Evolutionary conservation across 2,113 vertebrate species (phyloP), one percentile per base, ranked within the genome.

Genomic region (Lethenteron camtschaticum): DNA sequence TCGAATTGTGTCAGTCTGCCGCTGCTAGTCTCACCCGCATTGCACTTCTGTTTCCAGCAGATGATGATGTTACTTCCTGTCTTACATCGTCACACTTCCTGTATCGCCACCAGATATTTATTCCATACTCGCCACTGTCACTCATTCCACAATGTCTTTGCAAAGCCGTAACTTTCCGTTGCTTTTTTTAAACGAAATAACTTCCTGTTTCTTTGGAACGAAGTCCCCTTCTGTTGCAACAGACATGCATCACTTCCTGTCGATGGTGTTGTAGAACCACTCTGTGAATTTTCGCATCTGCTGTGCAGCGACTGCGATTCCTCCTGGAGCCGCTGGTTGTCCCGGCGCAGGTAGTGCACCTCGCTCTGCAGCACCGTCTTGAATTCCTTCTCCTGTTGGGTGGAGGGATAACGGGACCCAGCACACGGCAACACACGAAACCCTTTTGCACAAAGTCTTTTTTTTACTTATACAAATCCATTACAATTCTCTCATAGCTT

Each of bases 301-400:
- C 76, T 90, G 82, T 0, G 83, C 87, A 76, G 89, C 85, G 0
- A 85, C 82, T 76, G 77, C 0, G 88, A 89, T 71, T 95, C 89
- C 76, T 83, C 85, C 77, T 94, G 90, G 60, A 95, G 74, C 1
- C 87, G 84, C 78, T 90, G 88, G 78, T 94, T 95, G 77, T 92
- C 92, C 71, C 89, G 76, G 9, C 88, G 76, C 70, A 95, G 82
- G 72, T 81, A 83, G 70, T 87, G 87, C 77, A 95, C 89, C 77
- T 94, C 89, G 0, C 84, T 84, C 55, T 90, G 81, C 56, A 95
- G 79, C 2, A 82, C 81, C 2, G 85, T 84, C 78, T 95, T 95
- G 76, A 92, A 89, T 77, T 89, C 76, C 77, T 94, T 95, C 79
- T 95, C 90, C 89, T 95, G 79, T 0, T n/a, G 57, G 16, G 56